A percentile compares a stretch with the other conserved stretches of the same genome.
phyloP scores from a whole-genome alignment of 2,888 invertebrate species.

The Scelioninae gen. 1 region DNA sequence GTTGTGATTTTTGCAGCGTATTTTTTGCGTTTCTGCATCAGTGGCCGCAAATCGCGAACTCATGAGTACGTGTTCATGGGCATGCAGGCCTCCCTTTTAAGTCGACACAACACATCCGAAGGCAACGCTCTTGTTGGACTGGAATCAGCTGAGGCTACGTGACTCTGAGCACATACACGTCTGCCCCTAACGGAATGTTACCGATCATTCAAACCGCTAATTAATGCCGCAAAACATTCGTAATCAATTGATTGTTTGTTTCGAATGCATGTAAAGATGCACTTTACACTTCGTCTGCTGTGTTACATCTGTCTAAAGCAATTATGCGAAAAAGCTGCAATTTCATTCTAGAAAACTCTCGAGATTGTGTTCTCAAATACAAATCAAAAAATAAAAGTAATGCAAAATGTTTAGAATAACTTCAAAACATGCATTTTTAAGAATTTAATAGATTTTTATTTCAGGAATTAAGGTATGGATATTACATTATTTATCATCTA shows the following conservation, averaged over 20 bases:
- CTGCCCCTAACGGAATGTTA: slow-evolving; percentile 60
- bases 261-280: not conserved
- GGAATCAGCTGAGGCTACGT: slow-evolving; percentile 59
- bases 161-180: slow-evolving; percentile 56
- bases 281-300: not conserved
- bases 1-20: not conserved
- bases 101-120: slow-evolving; percentile 39
- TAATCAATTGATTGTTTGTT: slow-evolving; percentile 18
- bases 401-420: too few relatives aligned
- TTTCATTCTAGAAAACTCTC: too few relatives aligned
- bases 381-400: too few relatives aligned
- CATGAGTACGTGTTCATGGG: slow-evolving; percentile 18
- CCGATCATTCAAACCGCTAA: slow-evolving; percentile 45
- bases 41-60: slow-evolving; percentile 10
- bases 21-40: slow-evolving; percentile 23
- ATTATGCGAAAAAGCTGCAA: too few relatives aligned
- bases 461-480: too few relatives aligned
- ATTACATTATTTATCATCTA: too few relatives aligned
- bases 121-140: slow-evolving; percentile 29
- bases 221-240: slow-evolving; percentile 33
- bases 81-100: slow-evolving; percentile 34
- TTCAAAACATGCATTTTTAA: too few relatives aligned
- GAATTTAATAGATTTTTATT: too few relatives aligned
- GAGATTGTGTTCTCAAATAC: too few relatives aligned
- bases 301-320: too few relatives aligned